Conservation (phyloP, 2,113 vertebrate genomes). For the Psephotus haematonotus region DNA sequence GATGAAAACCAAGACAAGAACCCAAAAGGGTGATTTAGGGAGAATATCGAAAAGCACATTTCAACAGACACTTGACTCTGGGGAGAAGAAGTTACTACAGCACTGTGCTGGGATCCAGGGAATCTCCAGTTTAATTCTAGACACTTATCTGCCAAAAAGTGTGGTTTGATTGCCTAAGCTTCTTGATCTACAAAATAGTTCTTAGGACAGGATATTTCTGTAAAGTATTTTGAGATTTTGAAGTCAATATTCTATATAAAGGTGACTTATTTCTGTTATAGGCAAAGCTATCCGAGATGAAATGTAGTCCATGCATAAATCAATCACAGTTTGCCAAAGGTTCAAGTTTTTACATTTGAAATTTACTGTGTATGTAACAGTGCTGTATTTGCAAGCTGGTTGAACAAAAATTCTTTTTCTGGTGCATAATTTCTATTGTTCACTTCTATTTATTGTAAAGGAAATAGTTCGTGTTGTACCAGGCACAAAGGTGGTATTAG, state of each 20-base stretch:
- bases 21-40: neutral
- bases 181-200: neutral
- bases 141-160: neutral
- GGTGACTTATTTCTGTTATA: neutral
- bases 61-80: neutral
- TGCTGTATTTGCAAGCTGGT: neutral
- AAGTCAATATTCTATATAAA: neutral
- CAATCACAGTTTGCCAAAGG: neutral
- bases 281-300: neutral
- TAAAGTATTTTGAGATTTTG: neutral
- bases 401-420: neutral
- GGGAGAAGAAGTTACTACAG: neutral
- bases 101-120: neutral
- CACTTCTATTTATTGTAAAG: slow-evolving; percentile 32
- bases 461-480: neutral
- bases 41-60: neutral
- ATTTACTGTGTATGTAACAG: neutral
- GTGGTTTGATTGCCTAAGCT: neutral
- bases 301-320: neutral
- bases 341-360: neutral
- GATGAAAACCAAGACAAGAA: neutral
- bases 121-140: neutral
- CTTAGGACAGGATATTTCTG: neutral
- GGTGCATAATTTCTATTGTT: slow-evolving; percentile 10
- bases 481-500: slow-evolving; percentile 18